Evolutionary conservation across 2,113 vertebrate species (phyloP), one percentile per base, ranked within the genome.

Genomic region (Peromyscus californicus): DNA sequence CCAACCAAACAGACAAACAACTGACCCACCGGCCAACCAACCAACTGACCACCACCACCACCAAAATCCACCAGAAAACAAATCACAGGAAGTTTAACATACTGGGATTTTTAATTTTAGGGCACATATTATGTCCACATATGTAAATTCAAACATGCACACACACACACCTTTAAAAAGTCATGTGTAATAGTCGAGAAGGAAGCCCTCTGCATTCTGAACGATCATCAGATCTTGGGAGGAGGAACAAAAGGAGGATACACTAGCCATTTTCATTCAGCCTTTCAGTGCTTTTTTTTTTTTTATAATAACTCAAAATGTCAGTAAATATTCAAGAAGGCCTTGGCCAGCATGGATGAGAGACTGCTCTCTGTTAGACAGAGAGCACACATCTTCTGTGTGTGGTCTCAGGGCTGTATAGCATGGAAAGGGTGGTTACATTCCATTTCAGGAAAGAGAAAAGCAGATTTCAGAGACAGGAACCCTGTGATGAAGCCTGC

Each of bases 361-460:
- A 12, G 26, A 7, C 24, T 21, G 63, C 7, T 86, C 2, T 31
- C 2, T 51, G 12, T n/a, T 0, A 2, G 6, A 21, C 42, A 70
- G 59, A 21, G 72, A 19, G 54, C 59, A 22, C 59, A 1, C 15
- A 1, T 9, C 39, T 48, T 24, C 0, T 2, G 3, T 1, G 13
- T 5, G 0, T 16, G 7, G 42, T 3, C 42, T 57, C 0, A 0
- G 2, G 5, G 33, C 48, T 2, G 7, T 39, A 22, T 11, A 36
- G 78, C 78, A 80, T 10, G 6, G 26, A 33, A 8, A 39, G 59
- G 15, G 24, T 17, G 2, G 26, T 19, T 4, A 21, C n/a, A n/a
- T 17, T 19, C 63, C 31, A 5, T 26, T 39, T 85, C 15, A 24
- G 67, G n/a, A 36, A n/a, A 86, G 45, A 39, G 36, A 42, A 85